A percentile compares a stretch with the other conserved stretches of the same genome.
Evolutionary conservation across 2,113 vertebrate genomes (phyloP).

Genomic region (Excalfactoria chinensis): DNA sequence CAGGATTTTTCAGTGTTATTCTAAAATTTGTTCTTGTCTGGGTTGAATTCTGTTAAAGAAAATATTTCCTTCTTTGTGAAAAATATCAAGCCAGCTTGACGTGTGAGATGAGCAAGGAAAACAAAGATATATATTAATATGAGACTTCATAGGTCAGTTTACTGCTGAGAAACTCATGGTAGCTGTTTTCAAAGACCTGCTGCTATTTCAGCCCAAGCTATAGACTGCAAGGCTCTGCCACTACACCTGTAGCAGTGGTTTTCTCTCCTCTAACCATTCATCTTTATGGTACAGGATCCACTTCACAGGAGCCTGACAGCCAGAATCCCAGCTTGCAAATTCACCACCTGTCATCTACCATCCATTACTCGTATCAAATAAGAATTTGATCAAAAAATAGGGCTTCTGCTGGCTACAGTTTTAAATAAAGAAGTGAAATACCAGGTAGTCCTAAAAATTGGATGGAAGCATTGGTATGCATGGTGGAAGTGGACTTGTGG

Average conservation of each 20-base stretch:
- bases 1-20: neutral
- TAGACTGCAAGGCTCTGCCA: neutral
- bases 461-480: neutral
- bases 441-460: neutral
- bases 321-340: neutral
- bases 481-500: neutral
- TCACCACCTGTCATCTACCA: neutral
- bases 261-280: rapidly evolving
- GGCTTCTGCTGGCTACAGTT: neutral
- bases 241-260: neutral
- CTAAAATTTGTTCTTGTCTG: neutral
- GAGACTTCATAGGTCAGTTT: neutral
- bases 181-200: neutral
- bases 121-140: neutral
- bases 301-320: neutral
- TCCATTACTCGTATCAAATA: neutral
- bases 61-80: neutral
- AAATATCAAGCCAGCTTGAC: neutral
- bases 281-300: neutral
- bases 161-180: neutral
- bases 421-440: neutral
- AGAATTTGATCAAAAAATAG: neutral
- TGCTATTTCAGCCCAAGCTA: neutral
- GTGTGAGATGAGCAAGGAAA: neutral
- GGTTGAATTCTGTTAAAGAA: neutral